A percentile compares a stretch with the other conserved stretches of the same genome.
Conservation (phyloP, 2,888 invertebrate species). For the Uropetala carovei region DNA sequence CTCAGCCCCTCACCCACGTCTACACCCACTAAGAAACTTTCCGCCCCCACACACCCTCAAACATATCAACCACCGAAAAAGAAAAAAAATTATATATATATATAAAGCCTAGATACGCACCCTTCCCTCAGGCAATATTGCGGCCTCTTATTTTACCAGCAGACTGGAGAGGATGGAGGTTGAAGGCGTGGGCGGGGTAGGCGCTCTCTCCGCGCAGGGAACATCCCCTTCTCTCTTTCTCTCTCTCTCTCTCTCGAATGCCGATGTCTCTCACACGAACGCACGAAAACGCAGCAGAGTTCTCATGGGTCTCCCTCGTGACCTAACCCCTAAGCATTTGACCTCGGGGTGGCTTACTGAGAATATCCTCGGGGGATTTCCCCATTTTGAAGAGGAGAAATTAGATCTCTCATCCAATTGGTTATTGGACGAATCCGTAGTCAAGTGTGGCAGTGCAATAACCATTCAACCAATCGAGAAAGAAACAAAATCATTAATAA, state of each 20-base stretch:
- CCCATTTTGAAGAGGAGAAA: not conserved
- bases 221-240: not conserved
- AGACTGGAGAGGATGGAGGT: no score
- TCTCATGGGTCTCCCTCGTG: conserved; percentile 15
- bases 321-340: not conserved
- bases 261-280: no score
- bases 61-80: conserved; percentile 11
- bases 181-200: not conserved
- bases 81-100: not conserved
- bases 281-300: not conserved
- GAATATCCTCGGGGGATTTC: not conserved
- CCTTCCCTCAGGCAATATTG: not conserved
- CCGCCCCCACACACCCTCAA: not conserved
- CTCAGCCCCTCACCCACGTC: no score
- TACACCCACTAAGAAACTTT: not conserved
- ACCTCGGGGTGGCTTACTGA: not conserved
- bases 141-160: not conserved
- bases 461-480: no score
- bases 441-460: no score
- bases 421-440: not conserved
- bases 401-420: not conserved
- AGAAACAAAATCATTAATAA: no score
- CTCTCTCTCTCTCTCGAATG: not conserved
- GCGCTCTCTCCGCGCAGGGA: not conserved
- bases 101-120: not conserved